These are phyloP conservation scores for Eurypyga helias DNA, from an alignment of 2,113 vertebrate species.

Conservation along the genomic window DNA sequence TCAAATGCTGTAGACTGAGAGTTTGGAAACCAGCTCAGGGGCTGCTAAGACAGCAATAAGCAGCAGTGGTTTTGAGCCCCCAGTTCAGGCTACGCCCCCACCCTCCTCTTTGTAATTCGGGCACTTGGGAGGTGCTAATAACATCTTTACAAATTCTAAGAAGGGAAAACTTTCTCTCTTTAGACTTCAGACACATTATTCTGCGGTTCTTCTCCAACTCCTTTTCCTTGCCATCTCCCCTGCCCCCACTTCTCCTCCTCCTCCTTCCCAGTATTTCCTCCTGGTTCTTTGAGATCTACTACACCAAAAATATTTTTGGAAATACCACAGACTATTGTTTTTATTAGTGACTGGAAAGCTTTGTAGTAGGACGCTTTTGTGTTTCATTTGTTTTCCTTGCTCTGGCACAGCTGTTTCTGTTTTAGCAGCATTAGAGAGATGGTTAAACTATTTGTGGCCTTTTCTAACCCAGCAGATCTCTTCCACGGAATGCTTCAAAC, in stretches of 20 bases:
- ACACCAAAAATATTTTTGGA: conserved; percentile 79
- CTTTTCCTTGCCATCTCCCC: not conserved
- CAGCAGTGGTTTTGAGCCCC: not conserved
- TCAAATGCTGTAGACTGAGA: conserved; percentile 32
- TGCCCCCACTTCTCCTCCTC: not conserved
- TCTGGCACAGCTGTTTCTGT: conserved; percentile 79
- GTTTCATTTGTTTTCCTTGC: conserved; percentile 80
- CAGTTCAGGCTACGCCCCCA: not conserved
- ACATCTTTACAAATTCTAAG: not conserved
- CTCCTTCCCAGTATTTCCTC: conserved; percentile 30
- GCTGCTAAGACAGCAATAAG: conserved; percentile 6
- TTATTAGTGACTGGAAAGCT: conserved; percentile 79
- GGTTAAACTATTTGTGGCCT: conserved; percentile 76
- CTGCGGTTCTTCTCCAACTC: not conserved
- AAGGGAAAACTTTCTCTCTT: not conserved
- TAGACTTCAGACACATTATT: not conserved
- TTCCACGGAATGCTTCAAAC: conserved; percentile 45
- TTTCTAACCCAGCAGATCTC: conserved; percentile 69
- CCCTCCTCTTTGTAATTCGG: not conserved
- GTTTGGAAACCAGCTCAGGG: conserved; percentile 21
- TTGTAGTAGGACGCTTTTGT: conserved; percentile 77
- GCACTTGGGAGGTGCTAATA: conserved; percentile 11
- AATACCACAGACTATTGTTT: conserved; percentile 79
- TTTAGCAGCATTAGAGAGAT: conserved; percentile 78
- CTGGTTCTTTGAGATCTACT: conserved; percentile 70